phyloP scores from a whole-genome alignment of 2,888 invertebrate genomes.

The Chydorus sphaericus region DNA sequence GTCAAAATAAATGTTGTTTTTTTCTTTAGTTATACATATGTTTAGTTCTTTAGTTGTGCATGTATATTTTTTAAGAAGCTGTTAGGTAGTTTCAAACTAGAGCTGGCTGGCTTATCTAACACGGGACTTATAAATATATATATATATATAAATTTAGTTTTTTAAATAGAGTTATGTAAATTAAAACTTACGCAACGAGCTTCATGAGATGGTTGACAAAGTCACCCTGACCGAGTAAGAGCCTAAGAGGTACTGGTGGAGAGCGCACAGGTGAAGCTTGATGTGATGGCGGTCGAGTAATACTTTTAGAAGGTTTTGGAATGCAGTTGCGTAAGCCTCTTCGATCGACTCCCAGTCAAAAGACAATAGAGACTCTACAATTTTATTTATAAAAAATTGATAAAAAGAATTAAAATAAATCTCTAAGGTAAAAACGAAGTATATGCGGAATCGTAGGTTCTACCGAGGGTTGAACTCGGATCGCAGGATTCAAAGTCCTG shows the following conservation, averaged over 20 bases:
- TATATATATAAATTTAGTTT: slow-evolving; percentile 12
- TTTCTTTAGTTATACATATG: too few relatives aligned
- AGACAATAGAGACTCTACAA: slow-evolving; percentile 47
- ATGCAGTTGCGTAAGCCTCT: slow-evolving; percentile 70
- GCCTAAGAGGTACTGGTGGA: slow-evolving; percentile 75
- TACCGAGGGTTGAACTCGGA: too few relatives aligned
- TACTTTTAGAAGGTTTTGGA: slow-evolving; percentile 68
- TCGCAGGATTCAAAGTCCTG: too few relatives aligned
- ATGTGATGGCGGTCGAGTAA: slow-evolving; percentile 75
- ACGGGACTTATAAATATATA: slow-evolving; percentile 48
- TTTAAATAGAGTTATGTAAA: not conserved
- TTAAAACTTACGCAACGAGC: slow-evolving; percentile 58
- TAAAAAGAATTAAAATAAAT: slow-evolving; percentile 6
- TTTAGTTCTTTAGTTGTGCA: too few relatives aligned
- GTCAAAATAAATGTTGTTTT: too few relatives aligned
- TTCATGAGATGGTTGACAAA: slow-evolving; percentile 89
- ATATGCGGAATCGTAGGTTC: not conserved
- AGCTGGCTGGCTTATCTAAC: slow-evolving; percentile 68
- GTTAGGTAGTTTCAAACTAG: slow-evolving; percentile 76
- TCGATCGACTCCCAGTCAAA: slow-evolving; percentile 64
- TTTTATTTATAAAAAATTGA: slow-evolving; percentile 26
- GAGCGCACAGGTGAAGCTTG: slow-evolving; percentile 76
- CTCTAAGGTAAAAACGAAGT: too few relatives aligned
- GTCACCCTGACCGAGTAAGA: slow-evolving; percentile 89
- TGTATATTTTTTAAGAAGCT: too few relatives aligned